Base-by-base conservation (phyloP, 2,888 invertebrate species). In the Stenodema calcarata region DNA sequence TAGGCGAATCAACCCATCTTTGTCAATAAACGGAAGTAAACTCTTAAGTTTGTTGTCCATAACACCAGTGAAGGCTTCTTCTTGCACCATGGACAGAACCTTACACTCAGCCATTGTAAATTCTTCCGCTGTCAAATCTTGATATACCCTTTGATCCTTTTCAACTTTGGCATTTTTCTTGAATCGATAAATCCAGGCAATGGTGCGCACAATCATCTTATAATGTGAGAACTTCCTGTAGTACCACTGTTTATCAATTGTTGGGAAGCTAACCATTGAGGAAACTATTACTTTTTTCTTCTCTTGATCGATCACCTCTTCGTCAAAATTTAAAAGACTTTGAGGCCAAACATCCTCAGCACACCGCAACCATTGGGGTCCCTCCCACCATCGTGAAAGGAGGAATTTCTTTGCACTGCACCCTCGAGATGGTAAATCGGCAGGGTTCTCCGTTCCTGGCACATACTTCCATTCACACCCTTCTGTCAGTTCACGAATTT, bases 351-450 rank as follows among this genome's bases (percentile, higher is more conserved):
- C 2, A 9, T 75, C 27, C 11, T 84, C 35, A n/a, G n/a, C n/a
- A n/a, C n/a, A n/a, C 30, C 41, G 18, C 12, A 89, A 54, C 86
- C 89, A 89, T 11, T 16, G 16, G 1, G 89, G 89, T 16, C 89
- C 89, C 69, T 87, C 87, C 75, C 89, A 86, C 89, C 89, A 90
- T 50, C 83, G 42, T 12, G 54, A 82, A 3, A 23, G 14, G 6
- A 88, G 11, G 11, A 88, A 23, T 42, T 83, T 30, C 7, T 79
- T 27, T n/a, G n/a, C 0, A 86, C 80, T 0, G 69, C 12, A 23
- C 83, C 88, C 89, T 75, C 89, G 0, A 1, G 89, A 89, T 3
- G 89, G 89, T 0, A 89, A 81, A 69, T 89, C 90, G 6, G 89
- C 89, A 1, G 88, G 88, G 62, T 89, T 89, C 11, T 50, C 9